Base-by-base conservation (phyloP, 2,113 vertebrate species). In the Nyctereutes procyonoides region DNA sequence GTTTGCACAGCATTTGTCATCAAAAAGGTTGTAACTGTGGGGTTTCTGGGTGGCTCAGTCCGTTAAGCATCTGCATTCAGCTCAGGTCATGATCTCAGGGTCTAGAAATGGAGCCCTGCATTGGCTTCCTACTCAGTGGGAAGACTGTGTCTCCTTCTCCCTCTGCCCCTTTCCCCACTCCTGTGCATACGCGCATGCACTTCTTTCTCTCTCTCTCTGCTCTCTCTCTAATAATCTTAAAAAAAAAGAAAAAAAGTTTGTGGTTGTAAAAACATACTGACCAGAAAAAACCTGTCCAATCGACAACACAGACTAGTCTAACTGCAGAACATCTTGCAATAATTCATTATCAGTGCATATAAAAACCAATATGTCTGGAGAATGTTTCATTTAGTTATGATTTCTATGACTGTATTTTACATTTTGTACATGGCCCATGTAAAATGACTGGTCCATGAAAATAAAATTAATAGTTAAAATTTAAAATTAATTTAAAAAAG, bases 371-470 rank as follows among this genome's bases (percentile, higher is more conserved):
- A 76, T 2, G 4, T n/a, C 30, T 92, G 32, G 5, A 71, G 11
- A 69, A 48, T 55, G 53, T 76, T 94, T 83, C 14, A 92, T 19
- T 83, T 80, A 74, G 22, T 88, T 86, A 83, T 95, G 15, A 86
- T 51, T 90, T 77, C n/a, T 79, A 53, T 67, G 38, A 91, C 5
- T 89, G 13, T 43, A 62, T 89, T 96, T 94, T 83, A 55, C 60
- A 82, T 73, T 96, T 67, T 79, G 0, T 35, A 77, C 16, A 73
- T 76, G 55, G 65, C 76, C 19, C 95, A 43, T 43, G 43, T 89
- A 87, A 93, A 73, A 53, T 16, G 17, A 71, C n/a, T 88, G 51
- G 1, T 8, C 32, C 22, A 88, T 74, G 28, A 67, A 95, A 84
- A 80, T 79, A 84, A 79, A 8, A 69, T 10, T 58, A 26, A 7